These are phyloP conservation scores for Acanthosepion pharaonis DNA, from an alignment of 2,888 invertebrate genomes.

Conservation along the genomic window DNA sequence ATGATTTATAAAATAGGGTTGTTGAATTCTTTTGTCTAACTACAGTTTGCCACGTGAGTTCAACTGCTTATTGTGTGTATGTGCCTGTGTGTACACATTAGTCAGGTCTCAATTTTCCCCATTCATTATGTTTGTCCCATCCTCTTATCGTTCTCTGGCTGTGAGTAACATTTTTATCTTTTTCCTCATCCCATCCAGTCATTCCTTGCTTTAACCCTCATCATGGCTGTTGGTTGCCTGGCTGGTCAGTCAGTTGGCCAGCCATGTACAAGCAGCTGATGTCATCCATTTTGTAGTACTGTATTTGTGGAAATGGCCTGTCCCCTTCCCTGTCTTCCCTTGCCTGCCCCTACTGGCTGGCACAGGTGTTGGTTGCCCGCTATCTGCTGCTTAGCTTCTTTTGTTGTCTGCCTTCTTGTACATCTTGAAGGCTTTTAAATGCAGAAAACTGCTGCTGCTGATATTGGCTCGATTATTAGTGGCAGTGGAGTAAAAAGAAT, in stretches of 20 bases:
- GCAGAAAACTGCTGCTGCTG: not conserved
- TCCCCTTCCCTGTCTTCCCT: not conserved
- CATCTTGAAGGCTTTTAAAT: slow-evolving; percentile 33
- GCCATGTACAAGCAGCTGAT: slow-evolving; percentile 33
- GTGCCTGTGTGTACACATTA: not conserved
- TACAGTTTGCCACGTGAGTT: not conserved
- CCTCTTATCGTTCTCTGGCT: not conserved
- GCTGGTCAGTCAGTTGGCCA: not conserved
- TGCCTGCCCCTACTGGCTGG: slow-evolving; percentile 41
- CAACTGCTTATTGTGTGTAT: slow-evolving; percentile 38
- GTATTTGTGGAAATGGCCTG: slow-evolving; percentile 24
- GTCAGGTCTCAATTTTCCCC: not conserved
- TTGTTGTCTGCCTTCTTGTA: slow-evolving; percentile 17
- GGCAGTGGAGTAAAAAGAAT: not conserved
- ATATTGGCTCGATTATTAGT: not conserved
- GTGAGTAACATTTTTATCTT: not conserved
- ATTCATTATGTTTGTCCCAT: not conserved
- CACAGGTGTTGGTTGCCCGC: slow-evolving; percentile 6
- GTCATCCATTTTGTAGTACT: slow-evolving; percentile 14
- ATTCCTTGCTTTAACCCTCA: not conserved
- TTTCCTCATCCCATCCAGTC: not conserved
- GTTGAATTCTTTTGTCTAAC: slow-evolving; percentile 13
- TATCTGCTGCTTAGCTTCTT: slow-evolving; percentile 34
- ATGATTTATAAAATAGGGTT: not conserved
- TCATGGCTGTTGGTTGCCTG: not conserved